Evolutionary conservation across 2,888 invertebrate species (phyloP).

Genomic region (Drosophila rubida): DNA sequence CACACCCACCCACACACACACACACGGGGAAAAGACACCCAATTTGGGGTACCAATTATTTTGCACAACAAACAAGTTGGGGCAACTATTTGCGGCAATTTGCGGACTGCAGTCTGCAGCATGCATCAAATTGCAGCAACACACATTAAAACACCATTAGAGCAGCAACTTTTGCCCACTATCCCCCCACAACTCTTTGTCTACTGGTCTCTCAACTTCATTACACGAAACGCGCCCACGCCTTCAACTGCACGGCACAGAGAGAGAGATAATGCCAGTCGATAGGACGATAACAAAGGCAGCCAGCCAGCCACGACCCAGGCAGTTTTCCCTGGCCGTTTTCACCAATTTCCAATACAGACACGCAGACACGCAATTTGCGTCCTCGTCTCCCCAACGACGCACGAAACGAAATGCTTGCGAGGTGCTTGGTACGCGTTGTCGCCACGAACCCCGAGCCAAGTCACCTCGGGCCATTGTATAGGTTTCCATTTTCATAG

Average conservation of each 20-base stretch:
- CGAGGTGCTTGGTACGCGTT: constrained; percentile 74
- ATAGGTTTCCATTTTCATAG: constrained; percentile 62
- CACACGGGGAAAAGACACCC: constrained; percentile 21
- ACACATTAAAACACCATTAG: constrained; percentile 69
- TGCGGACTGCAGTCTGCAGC: constrained; percentile 42
- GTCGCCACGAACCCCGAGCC: constrained; percentile 53
- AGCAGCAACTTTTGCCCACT: constrained; percentile 35
- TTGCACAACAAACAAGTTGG: constrained; percentile 58
- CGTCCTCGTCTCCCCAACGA: constrained; percentile 35
- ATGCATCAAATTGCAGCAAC: constrained; percentile 41
- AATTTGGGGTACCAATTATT: constrained; percentile 66
- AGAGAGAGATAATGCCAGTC: constrained; percentile 30
- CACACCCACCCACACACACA: constrained; percentile 27
- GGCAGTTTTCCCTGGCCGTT: constrained; percentile 41
- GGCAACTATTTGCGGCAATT: constrained; percentile 42
- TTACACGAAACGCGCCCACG: constrained; percentile 68
- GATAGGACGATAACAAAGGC: constrained; percentile 57
- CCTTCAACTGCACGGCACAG: constrained; percentile 6
- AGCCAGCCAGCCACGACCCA: constrained; percentile 22
- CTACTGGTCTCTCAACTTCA: no score
- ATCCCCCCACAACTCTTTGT: no score
- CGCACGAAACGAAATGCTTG: constrained; percentile 31
- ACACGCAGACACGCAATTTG: constrained; percentile 72
- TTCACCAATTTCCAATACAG: constrained; percentile 55
- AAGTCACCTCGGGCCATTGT: constrained; percentile 52